These are phyloP conservation scores for Cyanoramphus novaezelandiae DNA, from an alignment of 2,113 vertebrate genomes.

Conservation along the genomic window DNA sequence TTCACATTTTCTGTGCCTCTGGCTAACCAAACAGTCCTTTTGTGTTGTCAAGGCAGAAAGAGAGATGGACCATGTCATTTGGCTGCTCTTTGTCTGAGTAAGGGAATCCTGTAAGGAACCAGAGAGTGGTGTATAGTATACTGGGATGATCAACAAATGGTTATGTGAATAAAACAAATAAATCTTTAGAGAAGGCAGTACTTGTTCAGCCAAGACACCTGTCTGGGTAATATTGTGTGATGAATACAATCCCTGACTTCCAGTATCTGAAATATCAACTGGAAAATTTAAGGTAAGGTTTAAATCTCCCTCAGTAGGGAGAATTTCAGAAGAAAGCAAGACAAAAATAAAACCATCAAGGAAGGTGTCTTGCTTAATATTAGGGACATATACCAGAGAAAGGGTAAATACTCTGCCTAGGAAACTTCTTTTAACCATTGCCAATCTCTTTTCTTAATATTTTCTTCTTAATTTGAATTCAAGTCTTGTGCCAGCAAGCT, in stretches of 20 bases:
- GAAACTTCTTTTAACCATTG: not conserved
- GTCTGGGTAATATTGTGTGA: not conserved
- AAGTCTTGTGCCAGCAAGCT: not conserved
- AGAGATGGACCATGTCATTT: not conserved
- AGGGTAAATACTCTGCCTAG: not conserved
- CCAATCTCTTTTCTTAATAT: not conserved
- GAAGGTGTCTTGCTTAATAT: not conserved
- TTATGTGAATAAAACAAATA: not conserved
- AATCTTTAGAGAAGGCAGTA: not conserved
- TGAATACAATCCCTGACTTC: not conserved
- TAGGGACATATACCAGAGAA: not conserved
- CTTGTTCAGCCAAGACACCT: not conserved
- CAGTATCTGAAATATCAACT: not conserved
- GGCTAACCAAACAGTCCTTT: not conserved
- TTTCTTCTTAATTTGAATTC: not conserved
- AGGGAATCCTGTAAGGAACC: not conserved
- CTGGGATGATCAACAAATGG: not conserved
- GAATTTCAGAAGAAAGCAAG: not conserved
- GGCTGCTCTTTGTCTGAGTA: not conserved
- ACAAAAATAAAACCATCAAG: not conserved
- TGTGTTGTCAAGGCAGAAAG: not conserved
- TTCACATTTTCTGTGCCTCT: not conserved
- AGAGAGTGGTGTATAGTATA: not conserved
- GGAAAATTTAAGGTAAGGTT: not conserved
- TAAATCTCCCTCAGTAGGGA: not conserved